Conservation (phyloP, 1,140 invertebrate genomes). For the Rhopalosiphum maidis region DNA sequence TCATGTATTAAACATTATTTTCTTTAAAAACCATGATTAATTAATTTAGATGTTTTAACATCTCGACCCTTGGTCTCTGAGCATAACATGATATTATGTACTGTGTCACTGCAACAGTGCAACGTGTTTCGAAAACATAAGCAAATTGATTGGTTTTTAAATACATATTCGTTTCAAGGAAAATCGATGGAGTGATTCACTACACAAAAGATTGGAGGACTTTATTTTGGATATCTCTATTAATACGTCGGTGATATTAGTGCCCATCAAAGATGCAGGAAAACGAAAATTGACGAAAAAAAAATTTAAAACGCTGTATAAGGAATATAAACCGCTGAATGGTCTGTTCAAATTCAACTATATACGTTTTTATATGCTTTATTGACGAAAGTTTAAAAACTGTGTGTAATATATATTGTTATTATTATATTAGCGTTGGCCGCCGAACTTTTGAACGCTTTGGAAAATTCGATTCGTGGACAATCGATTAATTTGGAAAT, state of each 20-base stretch:
- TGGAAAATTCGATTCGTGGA: constrained; percentile 69
- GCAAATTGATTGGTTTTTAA: neutral
- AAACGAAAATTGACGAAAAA: constrained; percentile 1
- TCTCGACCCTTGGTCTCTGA: too few relatives aligned
- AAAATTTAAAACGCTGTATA: constrained; percentile 16
- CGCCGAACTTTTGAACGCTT: constrained; percentile 67
- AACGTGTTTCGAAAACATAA: constrained; percentile 28
- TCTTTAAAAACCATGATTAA: too few relatives aligned
- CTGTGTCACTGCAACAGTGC: neutral
- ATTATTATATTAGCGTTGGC: constrained; percentile 64
- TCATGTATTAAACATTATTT: too few relatives aligned
- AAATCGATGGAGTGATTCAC: constrained; percentile 43
- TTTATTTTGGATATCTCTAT: constrained; percentile 30
- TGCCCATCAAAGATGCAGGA: neutral
- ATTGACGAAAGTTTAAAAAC: neutral
- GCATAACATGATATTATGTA: neutral
- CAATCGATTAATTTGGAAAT: constrained; percentile 66
- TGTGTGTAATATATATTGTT: neutral
- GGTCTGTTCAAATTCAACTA: neutral
- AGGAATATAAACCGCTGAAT: constrained; percentile 35
- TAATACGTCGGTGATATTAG: neutral
- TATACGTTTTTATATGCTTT: neutral
- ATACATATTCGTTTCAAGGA: neutral
- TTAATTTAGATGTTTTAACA: too few relatives aligned
- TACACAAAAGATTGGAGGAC: constrained; percentile 22